phyloP scores from a whole-genome alignment of 2,113 vertebrate genomes.

The Empidonax traillii region DNA sequence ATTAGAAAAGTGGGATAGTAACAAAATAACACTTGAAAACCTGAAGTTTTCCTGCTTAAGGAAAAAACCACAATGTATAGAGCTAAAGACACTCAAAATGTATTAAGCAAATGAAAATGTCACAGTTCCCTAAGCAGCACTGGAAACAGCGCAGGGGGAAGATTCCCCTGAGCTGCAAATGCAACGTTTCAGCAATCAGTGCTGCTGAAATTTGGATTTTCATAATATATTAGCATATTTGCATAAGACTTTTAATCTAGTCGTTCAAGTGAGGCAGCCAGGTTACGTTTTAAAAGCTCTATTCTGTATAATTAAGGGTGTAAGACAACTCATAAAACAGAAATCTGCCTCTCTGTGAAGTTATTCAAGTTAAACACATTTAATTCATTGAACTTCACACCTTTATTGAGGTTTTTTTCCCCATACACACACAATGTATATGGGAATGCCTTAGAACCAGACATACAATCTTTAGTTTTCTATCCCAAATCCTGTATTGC shows the following conservation, averaged over 20 bases:
- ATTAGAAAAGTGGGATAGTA: not conserved
- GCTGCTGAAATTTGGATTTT: not conserved
- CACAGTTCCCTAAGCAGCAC: not conserved
- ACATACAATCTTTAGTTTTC: not conserved
- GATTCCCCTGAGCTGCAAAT: not conserved
- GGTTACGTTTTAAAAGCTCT: not conserved
- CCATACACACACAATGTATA: not conserved
- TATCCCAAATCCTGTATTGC: not conserved
- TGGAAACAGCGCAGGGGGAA: not conserved
- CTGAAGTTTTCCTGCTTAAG: not conserved
- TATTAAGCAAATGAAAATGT: not conserved
- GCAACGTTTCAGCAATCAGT: not conserved
- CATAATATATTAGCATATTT: not conserved
- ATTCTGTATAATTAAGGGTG: not conserved
- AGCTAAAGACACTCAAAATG: not conserved
- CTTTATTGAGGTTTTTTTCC: not conserved
- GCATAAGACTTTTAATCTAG: not conserved
- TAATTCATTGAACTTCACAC: not conserved
- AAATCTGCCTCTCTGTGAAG: not conserved
- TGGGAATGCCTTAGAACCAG: not conserved
- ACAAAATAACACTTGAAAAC: not conserved
- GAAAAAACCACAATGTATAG: not conserved
- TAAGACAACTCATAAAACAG: not conserved
- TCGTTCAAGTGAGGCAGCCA: not conserved
- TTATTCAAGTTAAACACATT: not conserved